A percentile compares a stretch with the other conserved stretches of the same genome.
Evolutionary conservation across 2,888 invertebrate species (phyloP).

Genomic region (Nezara viridula): DNA sequence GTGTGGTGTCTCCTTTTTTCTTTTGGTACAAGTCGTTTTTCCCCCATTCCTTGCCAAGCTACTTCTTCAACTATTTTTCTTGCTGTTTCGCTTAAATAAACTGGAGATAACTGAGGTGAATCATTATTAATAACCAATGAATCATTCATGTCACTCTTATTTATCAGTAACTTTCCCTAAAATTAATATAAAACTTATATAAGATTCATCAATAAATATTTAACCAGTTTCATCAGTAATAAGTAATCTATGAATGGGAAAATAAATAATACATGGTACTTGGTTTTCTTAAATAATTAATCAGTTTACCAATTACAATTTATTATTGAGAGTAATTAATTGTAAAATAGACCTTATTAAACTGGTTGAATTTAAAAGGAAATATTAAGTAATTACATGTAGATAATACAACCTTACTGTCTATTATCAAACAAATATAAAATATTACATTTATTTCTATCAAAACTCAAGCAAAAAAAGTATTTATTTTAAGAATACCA

Average conservation of each 20-base stretch:
- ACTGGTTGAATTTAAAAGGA: too few relatives aligned
- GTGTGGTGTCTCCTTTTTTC: conserved; percentile 90
- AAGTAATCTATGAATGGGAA: too few relatives aligned
- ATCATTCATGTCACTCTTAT: conserved; percentile 1
- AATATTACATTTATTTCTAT: background rate
- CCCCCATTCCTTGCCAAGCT: conserved; percentile 70
- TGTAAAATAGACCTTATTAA: too few relatives aligned
- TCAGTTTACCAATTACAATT: too few relatives aligned
- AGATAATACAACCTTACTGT: too few relatives aligned
- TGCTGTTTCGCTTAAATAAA: conserved; percentile 89
- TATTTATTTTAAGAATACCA: background rate
- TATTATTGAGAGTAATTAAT: too few relatives aligned
- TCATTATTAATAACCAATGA: conserved; percentile 49
- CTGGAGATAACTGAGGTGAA: conserved; percentile 78
- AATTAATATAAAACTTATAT: background rate
- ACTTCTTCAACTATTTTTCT: conserved; percentile 89
- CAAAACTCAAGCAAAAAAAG: background rate
- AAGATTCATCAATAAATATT: background rate
- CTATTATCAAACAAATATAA: too few relatives aligned
- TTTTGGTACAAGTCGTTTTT: conserved; percentile 79
- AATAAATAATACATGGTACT: too few relatives aligned
- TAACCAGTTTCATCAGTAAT: too few relatives aligned
- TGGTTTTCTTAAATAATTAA: too few relatives aligned
- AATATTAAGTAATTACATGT: too few relatives aligned
- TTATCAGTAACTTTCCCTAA: conserved; percentile 53